A percentile compares a stretch with the other conserved stretches of the same genome.
phyloP scores from a whole-genome alignment of 2,113 vertebrate species.

The Pycnonotus jocosus region DNA sequence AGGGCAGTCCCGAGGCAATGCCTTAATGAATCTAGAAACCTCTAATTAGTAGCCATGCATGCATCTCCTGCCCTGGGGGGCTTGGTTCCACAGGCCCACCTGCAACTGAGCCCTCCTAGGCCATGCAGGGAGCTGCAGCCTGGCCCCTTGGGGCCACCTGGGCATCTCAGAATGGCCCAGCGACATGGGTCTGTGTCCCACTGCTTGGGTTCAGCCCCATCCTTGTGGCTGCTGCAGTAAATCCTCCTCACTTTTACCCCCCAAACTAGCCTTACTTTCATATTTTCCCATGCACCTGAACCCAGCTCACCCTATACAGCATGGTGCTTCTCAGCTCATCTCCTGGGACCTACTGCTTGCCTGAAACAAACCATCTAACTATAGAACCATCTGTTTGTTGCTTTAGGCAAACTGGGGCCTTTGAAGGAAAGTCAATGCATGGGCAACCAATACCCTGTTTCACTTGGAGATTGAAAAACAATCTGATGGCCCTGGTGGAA shows the following conservation, averaged over 20 bases:
- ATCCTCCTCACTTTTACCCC: background rate
- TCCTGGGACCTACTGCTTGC: background rate
- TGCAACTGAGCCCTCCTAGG: background rate
- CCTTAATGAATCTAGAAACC: background rate
- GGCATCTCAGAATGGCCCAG: background rate
- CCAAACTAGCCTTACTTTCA: background rate
- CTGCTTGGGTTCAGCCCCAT: background rate
- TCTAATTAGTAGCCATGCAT: background rate
- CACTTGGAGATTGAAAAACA: background rate
- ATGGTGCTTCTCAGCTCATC: background rate
- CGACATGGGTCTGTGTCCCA: background rate
- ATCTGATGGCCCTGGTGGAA: background rate
- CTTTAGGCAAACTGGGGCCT: background rate
- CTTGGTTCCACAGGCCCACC: background rate
- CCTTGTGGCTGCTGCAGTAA: background rate
- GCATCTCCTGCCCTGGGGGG: background rate
- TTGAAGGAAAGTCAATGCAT: background rate
- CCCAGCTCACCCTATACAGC: accelerated
- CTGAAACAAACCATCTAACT: background rate
- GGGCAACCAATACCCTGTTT: background rate
- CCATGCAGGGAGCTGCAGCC: background rate
- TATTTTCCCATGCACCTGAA: background rate
- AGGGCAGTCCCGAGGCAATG: background rate
- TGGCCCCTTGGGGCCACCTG: background rate
- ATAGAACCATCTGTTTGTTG: background rate